Evolutionary conservation across 92 coral and sea anemone genomes (phyloP).

Genomic region (Siderastrea radians): DNA sequence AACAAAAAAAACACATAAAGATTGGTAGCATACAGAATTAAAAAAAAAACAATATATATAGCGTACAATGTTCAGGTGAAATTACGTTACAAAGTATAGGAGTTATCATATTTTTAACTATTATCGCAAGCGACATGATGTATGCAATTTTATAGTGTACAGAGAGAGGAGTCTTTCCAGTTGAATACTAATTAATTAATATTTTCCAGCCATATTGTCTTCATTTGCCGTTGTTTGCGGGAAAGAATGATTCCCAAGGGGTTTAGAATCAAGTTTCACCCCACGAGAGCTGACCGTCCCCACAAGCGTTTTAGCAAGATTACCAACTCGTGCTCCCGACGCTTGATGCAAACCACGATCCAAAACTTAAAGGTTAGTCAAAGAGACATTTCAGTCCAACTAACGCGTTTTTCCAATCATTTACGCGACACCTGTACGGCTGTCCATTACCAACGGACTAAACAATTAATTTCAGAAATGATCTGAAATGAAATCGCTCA

Average conservation of each 20-base stretch:
- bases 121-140: too few species aligned
- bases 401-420: neutral
- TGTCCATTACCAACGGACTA: neutral
- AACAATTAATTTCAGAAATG: neutral
- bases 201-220: neutral
- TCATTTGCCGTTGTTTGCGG: neutral
- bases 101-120: too few species aligned
- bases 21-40: too few species aligned
- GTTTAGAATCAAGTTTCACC: neutral
- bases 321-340: neutral
- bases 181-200: too few species aligned
- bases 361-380: neutral
- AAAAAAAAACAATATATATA: too few species aligned
- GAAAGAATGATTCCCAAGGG: neutral
- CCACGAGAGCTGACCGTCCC: neutral
- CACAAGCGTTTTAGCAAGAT: neutral
- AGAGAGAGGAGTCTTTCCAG: too few species aligned
- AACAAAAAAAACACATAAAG: too few species aligned
- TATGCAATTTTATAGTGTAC: too few species aligned
- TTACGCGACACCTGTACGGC: neutral
- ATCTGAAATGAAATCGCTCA: too few species aligned
- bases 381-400: neutral
- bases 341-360: neutral
- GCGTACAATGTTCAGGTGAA: too few species aligned
- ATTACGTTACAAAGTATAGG: too few species aligned